Evolutionary conservation across 2,797 vertebrate species (phyloP).

Genomic region (Cossypha heuglini): DNA sequence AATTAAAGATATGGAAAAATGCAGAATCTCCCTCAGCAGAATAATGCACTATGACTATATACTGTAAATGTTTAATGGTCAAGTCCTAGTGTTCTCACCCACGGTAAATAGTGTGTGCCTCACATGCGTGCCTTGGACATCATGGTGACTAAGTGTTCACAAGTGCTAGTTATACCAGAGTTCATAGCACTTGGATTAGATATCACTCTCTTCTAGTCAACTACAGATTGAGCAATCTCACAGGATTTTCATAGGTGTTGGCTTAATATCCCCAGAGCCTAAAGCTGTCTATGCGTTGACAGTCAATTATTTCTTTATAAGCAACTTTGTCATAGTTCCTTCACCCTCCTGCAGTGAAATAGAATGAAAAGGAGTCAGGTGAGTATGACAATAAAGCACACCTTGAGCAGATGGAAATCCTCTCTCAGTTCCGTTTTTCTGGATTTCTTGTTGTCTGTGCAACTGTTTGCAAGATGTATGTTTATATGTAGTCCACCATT

Average conservation of each 20-base stretch:
- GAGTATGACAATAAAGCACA: not conserved
- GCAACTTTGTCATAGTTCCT: not conserved
- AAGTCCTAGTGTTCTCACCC: not conserved
- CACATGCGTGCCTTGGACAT: not conserved
- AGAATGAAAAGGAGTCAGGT: not conserved
- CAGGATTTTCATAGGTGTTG: not conserved
- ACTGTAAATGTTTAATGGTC: not conserved
- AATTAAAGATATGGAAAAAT: not conserved
- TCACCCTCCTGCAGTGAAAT: not conserved
- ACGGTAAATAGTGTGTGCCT: not conserved
- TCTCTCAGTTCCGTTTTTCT: not conserved
- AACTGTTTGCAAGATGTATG: not conserved
- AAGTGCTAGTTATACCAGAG: accelerated
- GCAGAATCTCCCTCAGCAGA: not conserved
- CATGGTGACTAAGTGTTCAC: not conserved
- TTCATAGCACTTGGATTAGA: not conserved
- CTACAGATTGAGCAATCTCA: not conserved
- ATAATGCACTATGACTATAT: not conserved
- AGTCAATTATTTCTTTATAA: not conserved
- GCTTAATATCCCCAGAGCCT: not conserved
- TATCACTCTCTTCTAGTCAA: not conserved
- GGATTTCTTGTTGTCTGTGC: not conserved
- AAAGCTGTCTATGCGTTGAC: not conserved
- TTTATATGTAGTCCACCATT: not conserved
- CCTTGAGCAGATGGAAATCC: not conserved